Base-by-base conservation (phyloP, 2,888 invertebrate species). In the Stenolophus ochropezus region DNA sequence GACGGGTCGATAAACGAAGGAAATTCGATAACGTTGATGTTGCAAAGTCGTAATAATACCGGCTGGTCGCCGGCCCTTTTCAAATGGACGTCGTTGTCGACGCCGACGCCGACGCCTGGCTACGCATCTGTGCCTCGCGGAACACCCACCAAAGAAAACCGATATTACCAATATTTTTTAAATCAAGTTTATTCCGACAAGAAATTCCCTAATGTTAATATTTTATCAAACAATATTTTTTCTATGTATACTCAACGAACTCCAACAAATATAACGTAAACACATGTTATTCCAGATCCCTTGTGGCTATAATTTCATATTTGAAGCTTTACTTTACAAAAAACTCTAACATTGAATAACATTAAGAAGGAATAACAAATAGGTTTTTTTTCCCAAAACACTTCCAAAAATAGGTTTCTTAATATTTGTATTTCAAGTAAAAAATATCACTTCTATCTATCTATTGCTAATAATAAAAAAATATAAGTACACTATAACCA, bases 1-100 rank as follows among this genome's bases (percentile, higher is more conserved):
- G 73, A 73, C 73, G 33, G 76, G 53, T 76, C 76, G 76, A 76
- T 56, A 76, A 76, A 33, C 76, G 58, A 53, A 56, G 33, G 76
- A 76, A 76, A 76, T 56, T 58, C 58, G 76, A 76, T 76, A 76
- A 76, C 76, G 76, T 76, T 76, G 76, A 76, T 76, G 76, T 53
- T 56, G 33, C 73, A 49, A 73, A 73, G 47, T 73, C 47, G 73
- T 73, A 73, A 73, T 73, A 73, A 73, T 73, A 73, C 73, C 49
- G 27, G 65, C 33, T 69, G 33, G 65, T 69, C 65, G 65, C 14
- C 65, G 33, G 65, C 65, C 33, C 65, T 69, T 61, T 42, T 69
- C 65, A 69, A 33, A 69, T 69, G 33, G 65, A 69, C 33, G 65
- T 11, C 33, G 14, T 33, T 61, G 25, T 14, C 14, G 27, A n/a